A percentile compares a stretch with the other conserved stretches of the same genome.
Conservation (phyloP, 2,797 vertebrate genomes). For the Ctenopoma kingsleyae region DNA sequence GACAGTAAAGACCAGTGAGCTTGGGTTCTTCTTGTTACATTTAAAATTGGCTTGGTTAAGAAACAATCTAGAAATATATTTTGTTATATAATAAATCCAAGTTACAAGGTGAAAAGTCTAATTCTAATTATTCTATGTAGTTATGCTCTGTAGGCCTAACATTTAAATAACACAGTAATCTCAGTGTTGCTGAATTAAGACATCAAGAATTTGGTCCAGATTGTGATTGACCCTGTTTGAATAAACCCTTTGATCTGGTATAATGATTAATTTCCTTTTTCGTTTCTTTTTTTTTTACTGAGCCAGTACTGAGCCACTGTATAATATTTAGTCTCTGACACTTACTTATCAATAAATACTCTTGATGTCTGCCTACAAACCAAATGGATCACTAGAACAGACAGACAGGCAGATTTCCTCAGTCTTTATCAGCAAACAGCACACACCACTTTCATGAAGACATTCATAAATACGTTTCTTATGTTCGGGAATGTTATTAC, state of each 20-base stretch:
- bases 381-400: too few species aligned
- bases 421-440: neutral
- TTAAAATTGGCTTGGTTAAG: neutral
- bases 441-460: neutral
- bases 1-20: too few species aligned
- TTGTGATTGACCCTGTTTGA: neutral
- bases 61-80: neutral
- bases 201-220: neutral
- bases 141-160: neutral
- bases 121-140: neutral
- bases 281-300: neutral
- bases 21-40: constrained; percentile 5
- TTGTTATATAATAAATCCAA: neutral
- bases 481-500: too few species aligned
- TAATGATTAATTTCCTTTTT: neutral
- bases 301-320: too few species aligned
- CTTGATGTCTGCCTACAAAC: neutral
- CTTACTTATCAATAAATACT: too few species aligned
- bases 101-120: neutral
- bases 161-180: neutral
- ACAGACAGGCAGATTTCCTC: too few species aligned
- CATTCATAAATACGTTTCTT: neutral
- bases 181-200: neutral
- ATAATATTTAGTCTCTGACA: too few species aligned
- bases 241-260: neutral